Evolutionary conservation across 2,113 vertebrate genomes (phyloP).

Genomic region (Echinops telfairi): DNA sequence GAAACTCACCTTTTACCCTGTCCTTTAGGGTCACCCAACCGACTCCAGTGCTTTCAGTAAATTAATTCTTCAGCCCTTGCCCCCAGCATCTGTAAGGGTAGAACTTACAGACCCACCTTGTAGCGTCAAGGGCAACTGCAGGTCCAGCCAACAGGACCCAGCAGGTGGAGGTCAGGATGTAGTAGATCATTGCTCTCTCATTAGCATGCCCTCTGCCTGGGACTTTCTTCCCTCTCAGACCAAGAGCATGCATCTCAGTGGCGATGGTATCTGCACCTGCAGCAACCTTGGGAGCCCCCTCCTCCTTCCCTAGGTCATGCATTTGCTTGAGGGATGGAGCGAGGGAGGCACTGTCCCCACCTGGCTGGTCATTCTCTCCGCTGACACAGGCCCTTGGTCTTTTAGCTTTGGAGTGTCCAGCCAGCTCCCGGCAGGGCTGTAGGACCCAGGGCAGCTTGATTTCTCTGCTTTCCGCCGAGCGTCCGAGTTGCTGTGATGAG

Average conservation of each 20-base stretch:
- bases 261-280: not conserved
- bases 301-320: not conserved
- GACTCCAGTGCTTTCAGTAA: not conserved
- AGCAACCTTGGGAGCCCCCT: accelerated
- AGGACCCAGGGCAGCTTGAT: not conserved
- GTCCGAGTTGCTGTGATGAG: too few species aligned
- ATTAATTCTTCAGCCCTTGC: not conserved
- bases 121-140: accelerated
- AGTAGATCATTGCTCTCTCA: too few species aligned
- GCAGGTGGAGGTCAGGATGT: not conserved
- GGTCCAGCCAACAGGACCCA: accelerated
- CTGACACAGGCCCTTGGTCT: not conserved
- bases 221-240: not conserved
- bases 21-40: too few species aligned
- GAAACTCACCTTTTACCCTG: too few species aligned
- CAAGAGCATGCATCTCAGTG: not conserved
- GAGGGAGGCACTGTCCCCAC: accelerated
- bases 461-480: not conserved
- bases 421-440: accelerated
- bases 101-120: accelerated
- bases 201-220: too few species aligned
- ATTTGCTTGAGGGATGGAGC: accelerated
- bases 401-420: not conserved
- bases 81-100: not conserved
- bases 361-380: not conserved